Evolutionary conservation across 2,113 vertebrate genomes (phyloP), one percentile per base, ranked within the genome.

Genomic region (Ivindomyrus marchei): DNA sequence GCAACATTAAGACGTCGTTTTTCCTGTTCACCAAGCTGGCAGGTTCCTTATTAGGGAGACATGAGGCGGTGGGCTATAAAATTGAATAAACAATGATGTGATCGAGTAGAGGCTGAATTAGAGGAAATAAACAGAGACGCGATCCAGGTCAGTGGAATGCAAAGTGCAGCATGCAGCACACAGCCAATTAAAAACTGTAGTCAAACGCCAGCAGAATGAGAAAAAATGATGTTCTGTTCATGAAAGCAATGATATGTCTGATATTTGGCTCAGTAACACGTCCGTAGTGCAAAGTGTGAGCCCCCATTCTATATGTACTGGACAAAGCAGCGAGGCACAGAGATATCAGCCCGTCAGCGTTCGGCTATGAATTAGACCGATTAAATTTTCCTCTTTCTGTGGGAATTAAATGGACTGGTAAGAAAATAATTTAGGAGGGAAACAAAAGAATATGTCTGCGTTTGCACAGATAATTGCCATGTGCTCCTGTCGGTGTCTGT

Each of bases 391-490:
- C 5, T 1, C 24, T 36, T 87, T 87, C 47, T 19, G 17, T 39
- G 19, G 24, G 31, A 39, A 49, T 45, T 58, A 36, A 62, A 53
- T 52, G 19, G 53, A 3, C 52, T 42, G 19, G 9, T 58, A 58
- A 88, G 86, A 21, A 88, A 88, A 88, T 47, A 6, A 46, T 89
- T 47, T 49, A 89, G 62, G 88, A 47, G 24, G 58, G 11, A 47
- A 74, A 89, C 31, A 56, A 70, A 89, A 89, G 42, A 45, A 58
- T 17, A 45, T 17, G 27, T 39, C 50, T 36, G 21, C 7, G 42
- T 27, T 49, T 42, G 17, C 42, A 27, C 42, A 50, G 24, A 17
- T 49, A 70, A 47, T 74, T 31, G 15, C 24, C 31, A 49, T 31
- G 42, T n/a, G 45, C 19, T n/a, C 39, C 45, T n/a, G 39, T 47